Base-by-base conservation (phyloP, 1,140 invertebrate species). In the Pollicipes pollicipes region DNA sequence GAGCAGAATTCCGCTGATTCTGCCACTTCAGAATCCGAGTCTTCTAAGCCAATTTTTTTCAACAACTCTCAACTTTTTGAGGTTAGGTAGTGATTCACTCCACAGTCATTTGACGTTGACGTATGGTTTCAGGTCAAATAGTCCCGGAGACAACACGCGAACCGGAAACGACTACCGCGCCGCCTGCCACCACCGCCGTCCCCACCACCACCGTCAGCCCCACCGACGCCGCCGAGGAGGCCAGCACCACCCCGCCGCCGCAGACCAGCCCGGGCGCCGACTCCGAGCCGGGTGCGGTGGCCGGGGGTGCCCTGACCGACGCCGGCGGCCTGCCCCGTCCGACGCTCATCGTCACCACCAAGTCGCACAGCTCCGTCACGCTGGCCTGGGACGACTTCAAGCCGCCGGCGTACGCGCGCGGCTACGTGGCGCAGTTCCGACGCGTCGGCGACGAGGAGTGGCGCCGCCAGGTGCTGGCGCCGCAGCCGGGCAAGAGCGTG, bases 331-430 rank as follows among this genome's bases (percentile, higher is more conserved):
- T 28, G 32, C 70, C 69, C 24, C 64, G 69, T 69, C 77, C 79
- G 16, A 79, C 79, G 72, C 71, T 80, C 4, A 73, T 80, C 69
- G 76, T 79, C 0, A 79, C 78, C 1, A 64, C 69, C 27, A 72
- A 73, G 26, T 74, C 73, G 26, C 75, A 75, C 35, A 74, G 70
- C 70, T 75, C 76, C 3, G 69, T 79, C 30, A 78, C 77, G n/a
- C 72, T 80, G n/a, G 79, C 77, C 10, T 80, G 79, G 77, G 79
- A 80, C 74, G 79, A 80, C 71, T 80, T 80, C 72, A 78, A 78
- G 67, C 72, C 73, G 21, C 74, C 73, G 1, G 72, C 73, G 69
- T 76, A 77, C 71, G 71, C 77, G 28, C 70, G 73, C 32, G 73
- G 73, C 30, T 75, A 75, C 35, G 73, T 75, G 24, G 68, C 71